Conservation (phyloP, 2,113 vertebrate genomes). For the Vidua macroura region DNA sequence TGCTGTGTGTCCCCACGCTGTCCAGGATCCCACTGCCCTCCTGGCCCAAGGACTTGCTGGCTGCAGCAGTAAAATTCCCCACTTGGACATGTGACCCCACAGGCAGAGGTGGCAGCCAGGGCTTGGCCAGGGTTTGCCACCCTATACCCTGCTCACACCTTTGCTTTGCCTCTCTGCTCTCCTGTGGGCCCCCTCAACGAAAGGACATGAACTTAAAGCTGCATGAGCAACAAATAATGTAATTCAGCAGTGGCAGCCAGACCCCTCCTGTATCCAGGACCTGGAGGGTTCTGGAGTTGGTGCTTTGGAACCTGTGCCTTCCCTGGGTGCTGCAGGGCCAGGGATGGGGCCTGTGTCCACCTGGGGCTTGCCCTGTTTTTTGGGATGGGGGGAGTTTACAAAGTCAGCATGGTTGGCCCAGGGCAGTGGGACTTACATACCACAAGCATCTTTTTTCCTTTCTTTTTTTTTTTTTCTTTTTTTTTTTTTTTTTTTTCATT, state of each 20-base stretch:
- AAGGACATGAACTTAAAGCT: not conserved
- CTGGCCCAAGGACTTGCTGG: not conserved
- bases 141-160: accelerated
- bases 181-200: not conserved
- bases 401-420: not conserved
- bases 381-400: accelerated
- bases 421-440: not conserved
- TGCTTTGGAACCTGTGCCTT: slow-evolving; percentile 2
- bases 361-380: not conserved
- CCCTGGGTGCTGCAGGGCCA: not conserved
- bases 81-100: accelerated
- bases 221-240: not conserved
- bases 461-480: too few relatives aligned
- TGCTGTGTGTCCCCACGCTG: accelerated
- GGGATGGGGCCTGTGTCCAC: accelerated
- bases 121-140: not conserved
- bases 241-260: not conserved
- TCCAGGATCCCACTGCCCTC: not conserved
- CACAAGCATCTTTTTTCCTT: not conserved
- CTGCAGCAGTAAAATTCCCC: not conserved
- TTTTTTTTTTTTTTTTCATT: not conserved
- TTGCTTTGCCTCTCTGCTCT: not conserved
- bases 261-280: accelerated
- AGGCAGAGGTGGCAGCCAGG: not conserved
- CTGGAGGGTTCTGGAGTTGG: not conserved